These are phyloP conservation scores for Callorhinus ursinus DNA, from an alignment of 2,113 vertebrate species.

Conservation along the genomic window DNA sequence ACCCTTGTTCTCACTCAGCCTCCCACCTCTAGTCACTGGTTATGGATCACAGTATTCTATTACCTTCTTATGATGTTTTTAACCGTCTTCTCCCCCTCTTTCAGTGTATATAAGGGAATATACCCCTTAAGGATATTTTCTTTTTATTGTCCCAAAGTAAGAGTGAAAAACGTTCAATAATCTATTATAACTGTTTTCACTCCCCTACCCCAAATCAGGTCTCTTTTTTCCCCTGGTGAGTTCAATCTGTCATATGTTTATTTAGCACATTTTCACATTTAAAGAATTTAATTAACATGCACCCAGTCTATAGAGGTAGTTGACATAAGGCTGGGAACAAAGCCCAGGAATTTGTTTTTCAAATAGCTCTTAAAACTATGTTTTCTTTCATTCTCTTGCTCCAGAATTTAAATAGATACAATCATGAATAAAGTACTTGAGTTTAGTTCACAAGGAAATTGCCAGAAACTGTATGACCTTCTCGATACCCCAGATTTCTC, in stretches of 20 bases:
- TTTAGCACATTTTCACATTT: conserved; percentile 54
- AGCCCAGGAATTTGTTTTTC: conserved; percentile 53
- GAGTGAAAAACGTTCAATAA: conserved; percentile 37
- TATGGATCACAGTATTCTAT: not conserved
- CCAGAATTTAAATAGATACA: conserved; percentile 64
- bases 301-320: conserved; percentile 25
- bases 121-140: conserved; percentile 4
- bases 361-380: conserved; percentile 29
- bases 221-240: conserved; percentile 25
- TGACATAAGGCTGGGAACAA: conserved; percentile 59
- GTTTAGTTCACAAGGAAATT: conserved; percentile 82
- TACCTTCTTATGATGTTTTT: conserved; percentile 8
- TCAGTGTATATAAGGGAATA: conserved; percentile 10
- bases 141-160: conserved; percentile 38
- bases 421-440: conserved; percentile 84
- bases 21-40: conserved; percentile 47
- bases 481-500: conserved; percentile 74
- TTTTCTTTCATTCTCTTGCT: conserved; percentile 64
- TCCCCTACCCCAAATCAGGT: not conserved
- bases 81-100: conserved; percentile 45
- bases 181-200: conserved; percentile 20
- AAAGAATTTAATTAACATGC: conserved; percentile 60
- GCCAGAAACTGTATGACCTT: conserved; percentile 78
- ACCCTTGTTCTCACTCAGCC: not conserved
- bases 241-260: conserved; percentile 57